Percentiles rank a stretch among this genome's conserved stretches.
Evolutionary conservation across 2,888 invertebrate genomes (phyloP).

Genomic region (Cephus sareptanus): DNA sequence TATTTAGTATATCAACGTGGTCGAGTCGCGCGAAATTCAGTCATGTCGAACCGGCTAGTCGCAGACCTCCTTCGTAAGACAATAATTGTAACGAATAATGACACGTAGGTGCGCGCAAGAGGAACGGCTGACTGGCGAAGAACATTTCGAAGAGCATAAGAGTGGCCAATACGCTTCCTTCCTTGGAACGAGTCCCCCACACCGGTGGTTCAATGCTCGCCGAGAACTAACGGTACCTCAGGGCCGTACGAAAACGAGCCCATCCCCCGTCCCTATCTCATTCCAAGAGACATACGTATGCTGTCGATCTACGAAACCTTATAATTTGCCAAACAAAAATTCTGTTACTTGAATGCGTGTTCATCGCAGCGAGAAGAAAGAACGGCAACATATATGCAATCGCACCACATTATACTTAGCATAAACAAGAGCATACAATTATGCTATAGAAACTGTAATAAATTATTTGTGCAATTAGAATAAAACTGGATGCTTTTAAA

Average conservation of each 20-base stretch:
- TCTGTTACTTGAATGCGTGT: background rate
- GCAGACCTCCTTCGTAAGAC: background rate
- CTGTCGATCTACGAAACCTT: background rate
- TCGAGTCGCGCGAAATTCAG: background rate
- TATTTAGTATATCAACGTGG: background rate
- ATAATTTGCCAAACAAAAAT: background rate
- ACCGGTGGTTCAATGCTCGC: slow-evolving; percentile 45
- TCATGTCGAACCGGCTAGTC: background rate
- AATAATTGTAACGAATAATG: slow-evolving; percentile 1
- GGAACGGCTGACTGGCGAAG: slow-evolving; percentile 4
- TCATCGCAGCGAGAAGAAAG: background rate
- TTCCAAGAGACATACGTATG: background rate
- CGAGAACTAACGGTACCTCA: slow-evolving; percentile 49
- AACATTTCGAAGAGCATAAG: slow-evolving; percentile 27
- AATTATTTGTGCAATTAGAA: background rate
- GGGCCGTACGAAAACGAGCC: slow-evolving; percentile 31
- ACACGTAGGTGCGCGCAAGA: background rate
- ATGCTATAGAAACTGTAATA: background rate
- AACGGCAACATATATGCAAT: background rate
- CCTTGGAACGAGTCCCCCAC: background rate
- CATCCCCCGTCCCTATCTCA: background rate
- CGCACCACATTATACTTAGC: background rate
- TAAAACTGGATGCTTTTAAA: background rate
- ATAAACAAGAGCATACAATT: background rate
- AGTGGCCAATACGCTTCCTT: slow-evolving; percentile 14